Evolutionary conservation across 1,140 invertebrate genomes (phyloP), one percentile per base, ranked within the genome.

Genomic region (Triops longicaudatus): DNA sequence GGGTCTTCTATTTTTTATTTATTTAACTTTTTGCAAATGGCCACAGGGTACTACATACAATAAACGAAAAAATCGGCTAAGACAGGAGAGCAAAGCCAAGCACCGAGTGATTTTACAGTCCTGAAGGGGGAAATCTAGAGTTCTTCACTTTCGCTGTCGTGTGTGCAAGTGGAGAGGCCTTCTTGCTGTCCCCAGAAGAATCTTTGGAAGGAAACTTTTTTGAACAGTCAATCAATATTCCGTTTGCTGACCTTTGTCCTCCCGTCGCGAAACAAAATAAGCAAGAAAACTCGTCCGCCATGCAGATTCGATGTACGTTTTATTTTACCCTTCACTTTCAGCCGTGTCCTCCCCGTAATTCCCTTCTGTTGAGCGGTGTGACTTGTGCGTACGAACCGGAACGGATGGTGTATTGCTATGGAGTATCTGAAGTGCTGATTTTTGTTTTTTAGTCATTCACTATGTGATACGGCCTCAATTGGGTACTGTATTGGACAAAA

Each of bases 31-130:
- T 63, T 17, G 50, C 50, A 22, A 14, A 17, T 63, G 50, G 50
- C 50, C 50, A 63, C 50, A 63, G 50, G 50, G 50, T 63, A 63
- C 50, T 63, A 63, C 50, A 63, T n/a, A n/a, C n/a, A n/a, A n/a
- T n/a, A 5, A 63, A 63, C 50, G 17, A n/a, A 14, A 63, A 63
- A 63, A 63, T 14, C 5, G 50, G 22, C n/a, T n/a, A 63, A 63
- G n/a, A 22, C 10, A 63, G 22, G 50, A 14, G 22, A 63, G 50
- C 17, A 17, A 22, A 63, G 50, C 50, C 50, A 22, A 63, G 10
- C 50, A 63, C 50, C n/a, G 50, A 63, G 50, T 63, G 50, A 63
- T 63, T 63, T 22, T 63, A 37, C 31, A 37, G 31, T 37, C 31
- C 31, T 37, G 7, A 37, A 37, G 31, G 31, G 7, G 31, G 31